A percentile compares a stretch with the other conserved stretches of the same genome.
Conservation (phyloP, 2,888 invertebrate species). For the Notocelia uddmanniana region DNA sequence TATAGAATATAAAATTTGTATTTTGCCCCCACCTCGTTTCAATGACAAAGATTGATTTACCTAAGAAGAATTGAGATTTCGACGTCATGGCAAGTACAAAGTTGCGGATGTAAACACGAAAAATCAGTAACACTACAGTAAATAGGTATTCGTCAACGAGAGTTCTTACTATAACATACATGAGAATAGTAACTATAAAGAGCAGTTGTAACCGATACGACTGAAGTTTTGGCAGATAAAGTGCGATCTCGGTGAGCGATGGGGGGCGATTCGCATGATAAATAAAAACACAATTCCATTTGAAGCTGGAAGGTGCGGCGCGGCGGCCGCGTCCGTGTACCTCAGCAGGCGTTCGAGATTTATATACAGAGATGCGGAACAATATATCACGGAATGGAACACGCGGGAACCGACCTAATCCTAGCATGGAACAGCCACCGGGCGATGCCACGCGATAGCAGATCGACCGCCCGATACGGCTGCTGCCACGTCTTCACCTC, state of each 20-base stretch:
- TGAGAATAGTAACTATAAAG: constrained; percentile 59
- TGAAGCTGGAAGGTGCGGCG: constrained; percentile 79
- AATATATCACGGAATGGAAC: constrained; percentile 81
- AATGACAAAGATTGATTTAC: constrained; percentile 40
- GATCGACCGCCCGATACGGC: constrained; percentile 75
- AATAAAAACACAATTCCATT: constrained; percentile 86
- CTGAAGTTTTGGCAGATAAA: constrained; percentile 81
- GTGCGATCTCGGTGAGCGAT: constrained; percentile 83
- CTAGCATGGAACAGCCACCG: constrained; percentile 81
- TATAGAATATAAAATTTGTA: constrained; percentile 55
- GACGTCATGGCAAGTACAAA: constrained; percentile 43
- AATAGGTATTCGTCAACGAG: constrained; percentile 24
- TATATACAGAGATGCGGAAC: constrained; percentile 84
- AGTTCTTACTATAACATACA: constrained; percentile 32
- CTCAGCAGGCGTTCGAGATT: constrained; percentile 86
- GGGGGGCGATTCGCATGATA: constrained; percentile 84
- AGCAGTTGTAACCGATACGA: constrained; percentile 66
- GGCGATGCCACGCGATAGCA: constrained; percentile 78
- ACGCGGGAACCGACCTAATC: constrained; percentile 85
- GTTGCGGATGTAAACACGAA: constrained; percentile 33
- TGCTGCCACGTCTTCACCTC: constrained; percentile 48
- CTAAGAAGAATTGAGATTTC: constrained; percentile 42
- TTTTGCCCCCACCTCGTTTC: constrained; percentile 46
- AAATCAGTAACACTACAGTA: constrained; percentile 24
- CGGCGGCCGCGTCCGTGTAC: constrained; percentile 83